Conservation (phyloP, 2,113 vertebrate species). For the Vulpes vulpes region DNA sequence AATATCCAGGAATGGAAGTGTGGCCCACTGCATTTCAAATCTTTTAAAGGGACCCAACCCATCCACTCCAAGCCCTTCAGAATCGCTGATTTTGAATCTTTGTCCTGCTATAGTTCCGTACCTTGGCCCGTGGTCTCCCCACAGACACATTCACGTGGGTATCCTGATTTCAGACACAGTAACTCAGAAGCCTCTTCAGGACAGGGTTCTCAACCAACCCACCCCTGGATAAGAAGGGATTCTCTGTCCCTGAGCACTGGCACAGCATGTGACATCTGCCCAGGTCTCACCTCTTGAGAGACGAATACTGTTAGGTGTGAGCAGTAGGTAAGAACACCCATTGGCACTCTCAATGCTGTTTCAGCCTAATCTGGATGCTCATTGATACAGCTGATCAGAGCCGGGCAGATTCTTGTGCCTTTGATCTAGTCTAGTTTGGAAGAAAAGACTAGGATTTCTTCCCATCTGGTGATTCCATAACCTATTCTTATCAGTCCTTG, state of each 20-base stretch:
- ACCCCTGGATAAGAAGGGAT: not conserved
- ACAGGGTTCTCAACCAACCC: not conserved
- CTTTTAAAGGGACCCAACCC: not conserved
- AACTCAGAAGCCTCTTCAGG: not conserved
- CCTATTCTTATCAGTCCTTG: constrained; percentile 65
- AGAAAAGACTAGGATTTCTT: constrained; percentile 65
- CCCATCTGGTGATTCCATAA: constrained; percentile 60
- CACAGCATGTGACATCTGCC: not conserved
- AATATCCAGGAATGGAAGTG: not conserved
- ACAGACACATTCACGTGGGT: not conserved
- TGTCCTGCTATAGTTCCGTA: not conserved
- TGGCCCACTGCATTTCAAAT: not conserved
- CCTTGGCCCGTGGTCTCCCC: not conserved
- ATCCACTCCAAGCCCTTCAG: not conserved
- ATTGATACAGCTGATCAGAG: not conserved
- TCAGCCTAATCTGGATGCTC: not conserved
- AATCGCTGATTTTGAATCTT: not conserved
- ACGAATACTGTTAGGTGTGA: not conserved
- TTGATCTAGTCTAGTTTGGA: not conserved
- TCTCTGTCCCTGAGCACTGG: not conserved
- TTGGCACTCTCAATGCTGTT: not conserved
- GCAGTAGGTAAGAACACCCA: not conserved
- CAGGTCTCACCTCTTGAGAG: not conserved
- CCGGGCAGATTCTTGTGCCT: not conserved
- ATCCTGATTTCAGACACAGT: not conserved